phyloP scores from a whole-genome alignment of 2,797 vertebrate species.

The Salmo trutta region DNA sequence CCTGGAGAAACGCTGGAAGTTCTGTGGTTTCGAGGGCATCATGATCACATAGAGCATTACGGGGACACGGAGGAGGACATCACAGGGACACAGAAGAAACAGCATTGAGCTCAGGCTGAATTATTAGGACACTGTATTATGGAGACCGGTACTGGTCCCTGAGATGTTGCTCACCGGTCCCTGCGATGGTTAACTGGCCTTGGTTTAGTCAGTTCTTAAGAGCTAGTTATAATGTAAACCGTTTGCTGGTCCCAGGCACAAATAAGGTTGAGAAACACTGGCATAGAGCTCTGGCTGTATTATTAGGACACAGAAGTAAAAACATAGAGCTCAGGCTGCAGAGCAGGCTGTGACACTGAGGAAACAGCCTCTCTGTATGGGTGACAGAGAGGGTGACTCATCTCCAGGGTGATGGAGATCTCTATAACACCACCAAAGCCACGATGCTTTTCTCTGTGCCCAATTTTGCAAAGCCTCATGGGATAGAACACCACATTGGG shows the following conservation, averaged over 20 bases:
- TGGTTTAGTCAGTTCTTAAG: neutral
- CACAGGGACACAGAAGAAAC: neutral
- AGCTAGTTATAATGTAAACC: neutral
- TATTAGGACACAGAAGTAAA: conserved; percentile 1
- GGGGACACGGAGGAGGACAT: conserved; percentile 6
- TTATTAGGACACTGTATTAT: neutral
- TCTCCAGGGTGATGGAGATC: conserved; percentile 34
- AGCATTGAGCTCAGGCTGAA: conserved; percentile 13
- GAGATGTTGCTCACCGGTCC: neutral
- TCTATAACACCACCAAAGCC: conserved; percentile 25
- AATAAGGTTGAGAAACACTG: neutral
- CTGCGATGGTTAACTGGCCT: neutral
- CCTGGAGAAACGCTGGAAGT: conserved; percentile 87
- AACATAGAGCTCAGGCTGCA: conserved; percentile 13
- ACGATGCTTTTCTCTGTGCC: conserved; percentile 35
- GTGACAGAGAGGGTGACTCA: conserved; percentile 32
- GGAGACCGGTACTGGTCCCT: neutral
- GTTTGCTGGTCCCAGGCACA: neutral
- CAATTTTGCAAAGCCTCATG: conserved; percentile 30
- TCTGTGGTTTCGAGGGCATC: conserved; percentile 86
- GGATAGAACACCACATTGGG: neutral
- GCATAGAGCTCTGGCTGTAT: neutral
- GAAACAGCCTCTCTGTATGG: conserved; percentile 30
- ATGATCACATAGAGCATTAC: conserved; percentile 76
- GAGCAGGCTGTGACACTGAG: neutral